phyloP scores from a whole-genome alignment of 2,113 vertebrate genomes.

The Arvicanthis niloticus region DNA sequence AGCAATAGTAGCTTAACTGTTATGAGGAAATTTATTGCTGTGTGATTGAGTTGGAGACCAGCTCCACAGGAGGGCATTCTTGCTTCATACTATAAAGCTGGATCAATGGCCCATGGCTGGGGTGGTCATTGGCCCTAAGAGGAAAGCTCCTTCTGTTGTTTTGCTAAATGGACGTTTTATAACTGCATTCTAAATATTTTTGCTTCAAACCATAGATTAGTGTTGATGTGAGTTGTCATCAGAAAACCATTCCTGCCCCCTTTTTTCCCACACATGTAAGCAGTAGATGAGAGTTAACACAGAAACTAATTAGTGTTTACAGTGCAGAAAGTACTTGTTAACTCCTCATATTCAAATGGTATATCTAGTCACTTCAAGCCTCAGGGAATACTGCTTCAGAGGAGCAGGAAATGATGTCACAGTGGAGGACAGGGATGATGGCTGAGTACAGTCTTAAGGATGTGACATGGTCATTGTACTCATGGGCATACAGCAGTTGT shows the following conservation, averaged over 20 bases:
- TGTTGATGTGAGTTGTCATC: neutral
- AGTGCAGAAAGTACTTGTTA: neutral
- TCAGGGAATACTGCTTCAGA: neutral
- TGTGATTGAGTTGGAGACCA: neutral
- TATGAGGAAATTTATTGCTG: neutral
- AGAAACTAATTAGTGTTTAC: neutral
- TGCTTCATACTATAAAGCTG: neutral
- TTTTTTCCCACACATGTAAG: fast-evolving
- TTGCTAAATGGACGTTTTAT: neutral
- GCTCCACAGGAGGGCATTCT: neutral
- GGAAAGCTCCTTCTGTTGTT: neutral
- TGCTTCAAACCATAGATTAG: neutral
- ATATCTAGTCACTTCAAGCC: neutral
- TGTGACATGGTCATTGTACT: neutral
- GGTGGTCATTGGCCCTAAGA: neutral
- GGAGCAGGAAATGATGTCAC: neutral
- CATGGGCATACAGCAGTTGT: neutral
- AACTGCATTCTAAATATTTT: neutral
- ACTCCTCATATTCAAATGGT: neutral
- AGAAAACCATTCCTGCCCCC: neutral
- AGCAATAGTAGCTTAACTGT: neutral
- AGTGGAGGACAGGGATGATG: neutral
- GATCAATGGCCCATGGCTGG: neutral
- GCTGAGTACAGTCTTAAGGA: neutral
- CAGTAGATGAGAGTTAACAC: neutral